Percentiles rank a stretch among this genome's conserved stretches.
These are phyloP conservation scores for Volucella bombylans DNA, from an alignment of 2,888 invertebrate genomes.

Conservation along the genomic window DNA sequence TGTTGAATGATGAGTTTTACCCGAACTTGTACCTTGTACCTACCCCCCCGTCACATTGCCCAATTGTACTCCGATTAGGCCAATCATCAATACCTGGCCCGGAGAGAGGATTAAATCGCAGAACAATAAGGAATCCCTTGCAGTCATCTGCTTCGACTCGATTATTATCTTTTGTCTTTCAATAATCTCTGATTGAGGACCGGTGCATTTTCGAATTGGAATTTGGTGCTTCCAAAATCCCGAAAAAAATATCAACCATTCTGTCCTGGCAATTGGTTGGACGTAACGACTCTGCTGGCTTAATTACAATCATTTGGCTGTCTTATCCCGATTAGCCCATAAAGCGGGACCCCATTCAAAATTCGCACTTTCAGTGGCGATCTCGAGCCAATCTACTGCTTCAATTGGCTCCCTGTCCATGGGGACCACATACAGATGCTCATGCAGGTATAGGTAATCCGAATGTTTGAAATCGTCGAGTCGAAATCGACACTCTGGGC, in stretches of 20 bases:
- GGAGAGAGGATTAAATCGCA: slow-evolving; percentile 56
- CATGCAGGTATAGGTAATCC: slow-evolving; percentile 18
- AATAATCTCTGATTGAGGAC: slow-evolving; percentile 60
- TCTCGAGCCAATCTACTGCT: slow-evolving; percentile 55
- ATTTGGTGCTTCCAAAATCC: slow-evolving; percentile 1
- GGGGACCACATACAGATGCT: not conserved
- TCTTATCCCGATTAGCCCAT: slow-evolving; percentile 62
- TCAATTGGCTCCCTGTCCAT: not conserved
- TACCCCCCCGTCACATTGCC: not conserved
- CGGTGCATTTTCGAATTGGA: slow-evolving; percentile 9
- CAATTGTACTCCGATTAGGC: slow-evolving; percentile 48
- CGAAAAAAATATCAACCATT: slow-evolving; percentile 7
- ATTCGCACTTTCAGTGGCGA: slow-evolving; percentile 61
- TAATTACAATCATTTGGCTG: slow-evolving; percentile 69
- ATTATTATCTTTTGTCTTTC: slow-evolving; percentile 64
- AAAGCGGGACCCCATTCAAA: slow-evolving; percentile 57
- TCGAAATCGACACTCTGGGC: slow-evolving; percentile 25
- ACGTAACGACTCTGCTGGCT: slow-evolving; percentile 26
- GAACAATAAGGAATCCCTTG: slow-evolving; percentile 56
- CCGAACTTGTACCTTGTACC: not conserved
- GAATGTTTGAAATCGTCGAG: slow-evolving; percentile 1
- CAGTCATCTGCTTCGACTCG: slow-evolving; percentile 42
- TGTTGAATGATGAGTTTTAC: slow-evolving; percentile 19
- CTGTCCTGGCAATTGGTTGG: slow-evolving; percentile 3
- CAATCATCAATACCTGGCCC: slow-evolving; percentile 28